phyloP scores from a whole-genome alignment of 2,113 vertebrate species.

The Thymallus thymallus region DNA sequence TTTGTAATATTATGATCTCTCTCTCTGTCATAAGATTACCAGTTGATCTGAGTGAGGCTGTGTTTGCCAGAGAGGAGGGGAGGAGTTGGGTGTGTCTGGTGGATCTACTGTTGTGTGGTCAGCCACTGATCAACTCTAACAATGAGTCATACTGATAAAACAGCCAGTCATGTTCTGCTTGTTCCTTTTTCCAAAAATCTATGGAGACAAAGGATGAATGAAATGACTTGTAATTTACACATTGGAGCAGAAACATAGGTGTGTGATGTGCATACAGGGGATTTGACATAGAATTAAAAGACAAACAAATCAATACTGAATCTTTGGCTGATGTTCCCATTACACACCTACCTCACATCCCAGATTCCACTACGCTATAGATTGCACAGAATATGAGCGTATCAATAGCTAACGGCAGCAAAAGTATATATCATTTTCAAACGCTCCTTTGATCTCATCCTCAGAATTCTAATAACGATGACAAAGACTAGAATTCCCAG shows the following conservation, averaged over 20 bases:
- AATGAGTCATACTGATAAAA: slow-evolving; percentile 17
- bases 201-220: too few species aligned
- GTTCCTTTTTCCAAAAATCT: too few species aligned
- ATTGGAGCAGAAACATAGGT: too few species aligned
- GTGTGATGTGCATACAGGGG: too few species aligned
- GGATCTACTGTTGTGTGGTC: too few species aligned
- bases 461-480: slow-evolving; percentile 28
- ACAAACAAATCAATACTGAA: slow-evolving; percentile 6
- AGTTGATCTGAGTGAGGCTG: slow-evolving; percentile 29
- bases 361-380: not conserved
- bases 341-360: slow-evolving; percentile 6
- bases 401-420: slow-evolving; percentile 30
- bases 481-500: slow-evolving; percentile 22
- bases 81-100: not conserved
- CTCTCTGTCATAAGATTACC: slow-evolving; percentile 39
- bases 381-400: not conserved
- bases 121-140: slow-evolving; percentile 8
- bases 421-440: not conserved
- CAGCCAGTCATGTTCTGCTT: not conserved
- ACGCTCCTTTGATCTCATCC: slow-evolving; percentile 34
- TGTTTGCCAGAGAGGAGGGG: not conserved
- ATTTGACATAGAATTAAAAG: not conserved
- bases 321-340: slow-evolving; percentile 7
- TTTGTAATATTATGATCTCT: slow-evolving; percentile 45
- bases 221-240: too few species aligned